Evolutionary conservation across 2,113 vertebrate species (phyloP), one percentile per base, ranked within the genome.

Genomic region (Cyanoramphus novaezelandiae): DNA sequence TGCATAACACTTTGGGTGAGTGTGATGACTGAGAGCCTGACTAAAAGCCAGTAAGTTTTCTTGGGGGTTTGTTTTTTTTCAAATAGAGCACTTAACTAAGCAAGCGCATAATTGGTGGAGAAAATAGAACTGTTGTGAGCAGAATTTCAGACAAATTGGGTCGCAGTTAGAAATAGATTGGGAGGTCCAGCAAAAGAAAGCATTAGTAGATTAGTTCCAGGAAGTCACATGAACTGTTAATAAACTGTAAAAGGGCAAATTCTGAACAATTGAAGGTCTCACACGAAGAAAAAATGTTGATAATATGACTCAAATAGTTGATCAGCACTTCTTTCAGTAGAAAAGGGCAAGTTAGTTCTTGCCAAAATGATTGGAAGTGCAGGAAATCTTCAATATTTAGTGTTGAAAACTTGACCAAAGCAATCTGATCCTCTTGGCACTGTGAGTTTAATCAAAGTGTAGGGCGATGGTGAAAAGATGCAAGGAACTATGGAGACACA

Each of bases 51-150:
- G 53, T 19, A 70, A 88, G 65, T 13, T 82, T 84, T 84, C 2
- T 6, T 33, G 19, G 9, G 6, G 3, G 25, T 27, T 63, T 33
- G 10, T 37, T 12, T 2, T 81, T 39, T 83, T 84, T 23, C 31
- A 70, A 95, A 53, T 37, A 18, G 52, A 88, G 7, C 6, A 10
- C 47, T 93, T 93, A 81, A 60, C 75, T 77, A 76, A 85, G 50
- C 65, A 80, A 95, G 55, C 76, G 78, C 53, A n/a, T 85, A 64
- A 74, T 93, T 96, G 67, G 68, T 93, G 57, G 52, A 49, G 52
- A 95, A 97, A 97, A 95, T 76, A 95, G 77, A 90, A 68, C 18
- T 13, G 65, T 90, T 96, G 95, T 96, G 95, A 96, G 65, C 90
- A 95, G 67, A 86, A 69, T 95, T 97, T 90, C 88, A 75, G 75